Evolutionary conservation across 1,140 invertebrate species (phyloP).

Genomic region (Antheraea mylitta): DNA sequence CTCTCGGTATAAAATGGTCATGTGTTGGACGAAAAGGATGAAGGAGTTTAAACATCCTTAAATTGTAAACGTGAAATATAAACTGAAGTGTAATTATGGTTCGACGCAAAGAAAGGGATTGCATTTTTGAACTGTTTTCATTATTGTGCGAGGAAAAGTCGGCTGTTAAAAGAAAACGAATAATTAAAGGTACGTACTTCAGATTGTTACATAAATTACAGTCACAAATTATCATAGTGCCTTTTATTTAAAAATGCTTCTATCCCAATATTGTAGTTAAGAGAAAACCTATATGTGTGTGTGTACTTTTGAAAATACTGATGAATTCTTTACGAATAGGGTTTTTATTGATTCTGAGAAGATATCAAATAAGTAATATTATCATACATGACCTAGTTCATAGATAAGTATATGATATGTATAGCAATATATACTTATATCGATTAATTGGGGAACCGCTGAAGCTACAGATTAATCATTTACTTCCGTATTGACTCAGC

Average conservation of each 20-base stretch:
- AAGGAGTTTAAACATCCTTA: not conserved
- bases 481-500: too few species aligned
- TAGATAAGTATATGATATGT: not conserved
- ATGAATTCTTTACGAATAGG: not conserved
- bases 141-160: conserved; percentile 50
- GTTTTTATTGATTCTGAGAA: not conserved
- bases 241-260: not conserved
- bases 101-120: conserved; percentile 30
- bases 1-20: too few species aligned
- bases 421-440: not conserved
- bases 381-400: not conserved
- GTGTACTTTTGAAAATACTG: not conserved
- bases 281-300: too few species aligned
- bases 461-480: too few species aligned
- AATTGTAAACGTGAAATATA: not conserved
- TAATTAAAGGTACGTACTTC: not conserved
- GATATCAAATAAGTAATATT: not conserved
- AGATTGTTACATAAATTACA: too few species aligned
- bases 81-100: conserved; percentile 7
- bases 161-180: conserved; percentile 5
- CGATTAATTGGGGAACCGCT: too few species aligned
- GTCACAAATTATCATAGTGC: too few species aligned
- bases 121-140: conserved; percentile 49
- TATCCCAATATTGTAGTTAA: not conserved
- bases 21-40: too few species aligned